Base-by-base conservation (phyloP, 2,113 vertebrate species). In the Limnothrissa miodon region DNA sequence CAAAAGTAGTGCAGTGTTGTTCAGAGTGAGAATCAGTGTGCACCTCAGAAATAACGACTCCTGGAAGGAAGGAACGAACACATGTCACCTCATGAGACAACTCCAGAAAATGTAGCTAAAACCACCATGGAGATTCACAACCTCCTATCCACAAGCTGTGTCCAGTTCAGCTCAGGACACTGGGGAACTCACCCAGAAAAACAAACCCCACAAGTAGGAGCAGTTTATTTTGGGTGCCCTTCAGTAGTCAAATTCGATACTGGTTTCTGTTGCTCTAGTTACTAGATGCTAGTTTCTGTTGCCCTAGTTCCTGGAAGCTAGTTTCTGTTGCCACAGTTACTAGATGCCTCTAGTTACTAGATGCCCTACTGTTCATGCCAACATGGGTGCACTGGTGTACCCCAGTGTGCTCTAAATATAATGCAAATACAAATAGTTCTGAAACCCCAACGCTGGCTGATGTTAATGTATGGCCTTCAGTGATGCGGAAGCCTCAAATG, bases 111-210 rank as follows among this genome's bases (percentile, higher is more conserved):
- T 74, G 66, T 36, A 6, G 36, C 25, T 74, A 15, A 39, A 33
- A 33, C 29, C 66, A 13, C 29, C 29, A 11, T 2, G 66, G 66
- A 39, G 66, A 74, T 74, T 36, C 66, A 36, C 29, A 36, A 74
- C 13, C 25, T 13, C 11, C 13, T 5, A 11, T 29, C 9, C 10
- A 15, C 0, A 36, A 33, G 5, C 66, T 17, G 33, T 11, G 66
- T 36, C 29, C 33, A 74, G 66, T 74, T 74, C 66, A 74, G 66
- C 17, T 74, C 5, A 13, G 66, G 66, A 36, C 66, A 74, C 66
- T 36, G 66, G 66, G 66, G 66, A 74, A 17, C 66, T 74, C 66
- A 74, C 25, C 13, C 66, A 36, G 66, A 74, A 74, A 56, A 74
- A 39, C 29, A 33, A 33, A 36, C 29, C 66, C 66, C 29, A 13